These are phyloP conservation scores for Salvelinus sp. DNA, from an alignment of 2,113 vertebrate genomes.

Conservation along the genomic window DNA sequence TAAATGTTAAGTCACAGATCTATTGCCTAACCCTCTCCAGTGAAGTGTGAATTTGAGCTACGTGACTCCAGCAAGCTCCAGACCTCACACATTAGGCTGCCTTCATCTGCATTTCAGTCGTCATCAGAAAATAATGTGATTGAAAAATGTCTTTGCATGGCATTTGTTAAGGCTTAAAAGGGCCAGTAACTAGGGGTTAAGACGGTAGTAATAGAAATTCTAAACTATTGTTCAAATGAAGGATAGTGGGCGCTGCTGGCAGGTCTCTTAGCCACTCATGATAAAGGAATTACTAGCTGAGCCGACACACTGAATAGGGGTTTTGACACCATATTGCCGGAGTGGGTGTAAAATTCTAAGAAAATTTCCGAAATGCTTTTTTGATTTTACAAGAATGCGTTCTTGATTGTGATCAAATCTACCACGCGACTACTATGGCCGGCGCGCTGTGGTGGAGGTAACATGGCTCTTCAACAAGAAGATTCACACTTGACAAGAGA, in stretches of 20 bases:
- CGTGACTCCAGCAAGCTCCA: neutral
- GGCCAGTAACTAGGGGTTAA: neutral
- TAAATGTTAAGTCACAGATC: constrained; percentile 13
- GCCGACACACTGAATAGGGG: no score
- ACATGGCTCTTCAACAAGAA: no score
- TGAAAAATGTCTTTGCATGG: neutral
- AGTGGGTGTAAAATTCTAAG: no score
- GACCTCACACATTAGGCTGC: neutral
- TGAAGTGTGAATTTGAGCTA: constrained; percentile 3
- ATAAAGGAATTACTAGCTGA: neutral
- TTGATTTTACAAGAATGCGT: no score
- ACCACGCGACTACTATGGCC: no score
- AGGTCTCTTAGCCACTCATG: constrained; percentile 12
- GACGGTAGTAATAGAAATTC: constrained; percentile 15
- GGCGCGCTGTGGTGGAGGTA: no score
- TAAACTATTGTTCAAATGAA: constrained; percentile 22
- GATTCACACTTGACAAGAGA: no score
- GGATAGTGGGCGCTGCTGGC: neutral
- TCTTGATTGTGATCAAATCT: no score
- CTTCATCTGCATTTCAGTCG: neutral
- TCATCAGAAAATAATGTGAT: neutral
- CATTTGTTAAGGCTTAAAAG: constrained; percentile 21
- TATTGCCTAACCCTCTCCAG: neutral
- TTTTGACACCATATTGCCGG: no score
- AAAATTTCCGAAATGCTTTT: no score